Conservation (phyloP, 2,113 vertebrate species). For the Pseudorectes ferrugineus region DNA sequence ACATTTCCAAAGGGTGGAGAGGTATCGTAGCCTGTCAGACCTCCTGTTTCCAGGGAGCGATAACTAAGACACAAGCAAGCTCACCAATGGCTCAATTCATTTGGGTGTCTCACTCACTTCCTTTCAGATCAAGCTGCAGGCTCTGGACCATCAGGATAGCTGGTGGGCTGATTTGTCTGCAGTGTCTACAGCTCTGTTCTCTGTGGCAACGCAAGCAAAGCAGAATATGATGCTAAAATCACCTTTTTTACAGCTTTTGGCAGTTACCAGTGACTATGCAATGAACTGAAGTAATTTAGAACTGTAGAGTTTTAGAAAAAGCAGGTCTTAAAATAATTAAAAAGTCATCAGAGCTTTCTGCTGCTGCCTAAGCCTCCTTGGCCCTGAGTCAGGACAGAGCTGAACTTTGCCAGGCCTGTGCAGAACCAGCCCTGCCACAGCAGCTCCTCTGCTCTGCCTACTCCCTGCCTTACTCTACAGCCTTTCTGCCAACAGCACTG, state of each 20-base stretch:
- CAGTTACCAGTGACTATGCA: background rate
- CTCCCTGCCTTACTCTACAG: background rate
- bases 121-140: background rate
- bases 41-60: background rate
- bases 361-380: background rate
- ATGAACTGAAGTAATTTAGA: background rate
- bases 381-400: background rate
- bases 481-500: background rate
- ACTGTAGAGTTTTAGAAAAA: background rate
- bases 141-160: background rate
- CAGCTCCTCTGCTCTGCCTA: background rate
- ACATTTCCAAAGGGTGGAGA: background rate
- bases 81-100: background rate
- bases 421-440: background rate
- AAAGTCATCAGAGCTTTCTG: background rate
- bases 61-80: background rate
- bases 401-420: background rate
- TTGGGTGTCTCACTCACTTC: background rate
- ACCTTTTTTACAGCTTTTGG: background rate
- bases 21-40: background rate
- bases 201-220: background rate
- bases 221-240: background rate
- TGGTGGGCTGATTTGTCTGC: background rate
- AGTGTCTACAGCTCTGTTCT: background rate
- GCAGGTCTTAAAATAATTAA: background rate